Conservation (phyloP, 2,888 invertebrate species). For the Pachymerium ferrugineum region DNA sequence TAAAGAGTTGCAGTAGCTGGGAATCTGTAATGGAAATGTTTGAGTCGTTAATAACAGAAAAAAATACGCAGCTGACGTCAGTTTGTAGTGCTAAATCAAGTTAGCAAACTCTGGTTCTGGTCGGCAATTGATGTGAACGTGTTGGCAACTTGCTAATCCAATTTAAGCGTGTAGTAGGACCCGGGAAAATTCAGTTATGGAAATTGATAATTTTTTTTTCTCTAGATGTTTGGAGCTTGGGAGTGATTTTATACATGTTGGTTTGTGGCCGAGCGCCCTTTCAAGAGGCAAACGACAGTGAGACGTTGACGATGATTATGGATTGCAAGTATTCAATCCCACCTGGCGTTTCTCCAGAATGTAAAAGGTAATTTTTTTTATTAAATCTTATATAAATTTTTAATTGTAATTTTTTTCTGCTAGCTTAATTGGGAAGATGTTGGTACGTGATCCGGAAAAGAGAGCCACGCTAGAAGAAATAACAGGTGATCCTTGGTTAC, state of each 20-base stretch:
- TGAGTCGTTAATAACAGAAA: neutral
- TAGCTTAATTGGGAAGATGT: slow-evolving; percentile 85
- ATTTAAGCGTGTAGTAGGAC: neutral
- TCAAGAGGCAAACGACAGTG: slow-evolving; percentile 98
- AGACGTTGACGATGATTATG: slow-evolving; percentile 99
- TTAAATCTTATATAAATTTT: slow-evolving; percentile 1
- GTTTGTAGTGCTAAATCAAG: neutral
- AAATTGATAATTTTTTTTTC: slow-evolving; percentile 38
- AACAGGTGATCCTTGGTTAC: slow-evolving; percentile 72
- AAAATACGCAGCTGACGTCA: neutral
- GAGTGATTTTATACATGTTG: slow-evolving; percentile 97
- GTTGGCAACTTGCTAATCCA: neutral
- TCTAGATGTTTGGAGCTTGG: slow-evolving; percentile 94
- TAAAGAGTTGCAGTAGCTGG: too few species aligned
- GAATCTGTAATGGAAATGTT: neutral
- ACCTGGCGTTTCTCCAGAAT: slow-evolving; percentile 73
- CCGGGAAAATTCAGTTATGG: neutral
- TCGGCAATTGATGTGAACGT: neutral
- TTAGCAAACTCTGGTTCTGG: neutral
- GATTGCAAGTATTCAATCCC: slow-evolving; percentile 97
- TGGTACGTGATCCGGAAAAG: slow-evolving; percentile 86
- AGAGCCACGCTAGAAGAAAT: slow-evolving; percentile 84
- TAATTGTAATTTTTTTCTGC: neutral
- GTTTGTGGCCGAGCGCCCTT: slow-evolving; percentile 97
- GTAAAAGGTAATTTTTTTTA: slow-evolving; percentile 60